A percentile compares a stretch with the other conserved stretches of the same genome.
Evolutionary conservation across 2,888 invertebrate genomes (phyloP).

Genomic region (Tetranychus piercei): DNA sequence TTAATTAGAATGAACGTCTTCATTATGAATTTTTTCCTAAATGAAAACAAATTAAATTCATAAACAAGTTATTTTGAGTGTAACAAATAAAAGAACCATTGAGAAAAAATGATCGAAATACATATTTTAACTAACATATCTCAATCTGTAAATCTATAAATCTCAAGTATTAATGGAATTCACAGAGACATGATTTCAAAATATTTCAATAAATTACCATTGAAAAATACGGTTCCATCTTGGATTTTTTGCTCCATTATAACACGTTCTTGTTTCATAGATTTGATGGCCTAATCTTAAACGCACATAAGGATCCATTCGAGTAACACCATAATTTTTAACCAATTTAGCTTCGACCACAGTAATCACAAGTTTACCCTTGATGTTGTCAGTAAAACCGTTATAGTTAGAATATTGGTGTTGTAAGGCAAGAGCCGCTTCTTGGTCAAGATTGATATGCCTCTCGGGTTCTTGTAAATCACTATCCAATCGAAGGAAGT

Average conservation of each 20-base stretch:
- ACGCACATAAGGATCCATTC: constrained; percentile 91
- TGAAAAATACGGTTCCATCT: constrained; percentile 88
- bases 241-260: constrained; percentile 84
- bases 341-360: constrained; percentile 54
- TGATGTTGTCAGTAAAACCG: constrained; percentile 12
- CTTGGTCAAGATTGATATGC: constrained; percentile 55
- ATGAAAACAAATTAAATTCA: no score
- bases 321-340: constrained; percentile 80
- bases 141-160: no score
- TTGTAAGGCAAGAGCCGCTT: constrained; percentile 40
- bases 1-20: no score
- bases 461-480: constrained; percentile 34
- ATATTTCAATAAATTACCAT: constrained; percentile 41
- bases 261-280: constrained; percentile 50
- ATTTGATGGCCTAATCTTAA: constrained; percentile 78
- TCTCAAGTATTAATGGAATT: no score
- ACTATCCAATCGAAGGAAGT: constrained; percentile 45
- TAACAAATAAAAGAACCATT: no score
- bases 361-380: constrained; percentile 19
- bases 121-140: no score
- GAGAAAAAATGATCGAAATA: no score
- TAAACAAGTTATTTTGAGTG: no score
- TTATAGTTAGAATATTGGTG: constrained; percentile 29
- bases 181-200: no score
- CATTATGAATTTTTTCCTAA: no score